These are phyloP conservation scores for Laticauda colubrina DNA, from an alignment of 2,113 vertebrate genomes.

Conservation along the genomic window DNA sequence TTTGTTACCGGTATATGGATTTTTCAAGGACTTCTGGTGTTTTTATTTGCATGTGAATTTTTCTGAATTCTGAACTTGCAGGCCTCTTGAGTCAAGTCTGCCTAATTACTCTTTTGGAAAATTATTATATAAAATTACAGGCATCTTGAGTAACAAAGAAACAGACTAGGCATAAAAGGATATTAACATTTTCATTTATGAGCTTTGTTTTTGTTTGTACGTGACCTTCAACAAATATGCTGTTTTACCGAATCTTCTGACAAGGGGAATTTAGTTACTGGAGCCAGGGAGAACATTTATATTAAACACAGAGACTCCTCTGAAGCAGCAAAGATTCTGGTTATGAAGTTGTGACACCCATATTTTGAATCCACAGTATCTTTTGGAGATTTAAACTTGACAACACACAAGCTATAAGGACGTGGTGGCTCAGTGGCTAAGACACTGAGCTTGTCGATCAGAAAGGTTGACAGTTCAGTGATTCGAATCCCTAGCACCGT, in stretches of 20 bases:
- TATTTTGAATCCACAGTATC: not conserved
- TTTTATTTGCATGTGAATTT: not conserved
- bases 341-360: not conserved
- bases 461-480: no score
- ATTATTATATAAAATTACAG: not conserved
- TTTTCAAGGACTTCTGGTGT: not conserved
- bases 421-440: no score
- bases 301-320: not conserved
- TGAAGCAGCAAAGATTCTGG: not conserved
- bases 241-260: not conserved
- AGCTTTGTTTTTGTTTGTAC: not conserved
- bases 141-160: not conserved
- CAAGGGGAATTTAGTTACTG: not conserved
- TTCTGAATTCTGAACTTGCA: not conserved
- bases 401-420: not conserved
- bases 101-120: constrained; percentile 2
- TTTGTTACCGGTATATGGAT: not conserved
- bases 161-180: not conserved
- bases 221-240: not conserved
- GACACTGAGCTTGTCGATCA: no score
- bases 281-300: not conserved
- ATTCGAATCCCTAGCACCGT: no score
- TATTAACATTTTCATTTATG: not conserved
- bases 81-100: not conserved
- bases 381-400: not conserved